Evolutionary conservation across 1,140 invertebrate genomes (phyloP).

Genomic region (Rhynchophorus ferrugineus): DNA sequence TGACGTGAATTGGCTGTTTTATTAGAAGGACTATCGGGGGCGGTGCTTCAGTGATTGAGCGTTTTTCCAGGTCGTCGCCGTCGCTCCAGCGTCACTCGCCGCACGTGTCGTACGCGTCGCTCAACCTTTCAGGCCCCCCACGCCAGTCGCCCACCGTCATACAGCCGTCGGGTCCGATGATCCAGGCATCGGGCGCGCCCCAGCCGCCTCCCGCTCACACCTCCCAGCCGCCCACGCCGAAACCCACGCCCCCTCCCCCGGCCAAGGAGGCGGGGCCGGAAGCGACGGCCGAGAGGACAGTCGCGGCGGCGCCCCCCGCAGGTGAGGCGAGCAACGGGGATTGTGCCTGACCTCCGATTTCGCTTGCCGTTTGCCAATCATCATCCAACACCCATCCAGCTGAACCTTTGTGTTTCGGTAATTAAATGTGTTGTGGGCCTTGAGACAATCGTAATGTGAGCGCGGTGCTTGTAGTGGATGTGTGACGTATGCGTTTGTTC

Average conservation of each 20-base stretch:
- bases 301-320: not conserved
- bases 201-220: slow-evolving; percentile 26
- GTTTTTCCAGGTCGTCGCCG: slow-evolving; percentile 23
- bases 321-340: slow-evolving; percentile 32
- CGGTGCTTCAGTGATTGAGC: too few species aligned
- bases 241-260: slow-evolving; percentile 18
- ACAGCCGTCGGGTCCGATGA: slow-evolving; percentile 37
- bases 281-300: not conserved
- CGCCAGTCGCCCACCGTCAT: slow-evolving; percentile 33
- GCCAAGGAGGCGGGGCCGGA: not conserved
- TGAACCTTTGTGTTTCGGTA: slow-evolving; percentile 35
- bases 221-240: slow-evolving; percentile 20
- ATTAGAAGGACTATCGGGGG: too few species aligned
- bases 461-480: too few species aligned
- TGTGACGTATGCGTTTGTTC: too few species aligned
- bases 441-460: too few species aligned
- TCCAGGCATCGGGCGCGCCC: slow-evolving; percentile 28
- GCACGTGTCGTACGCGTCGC: slow-evolving; percentile 26
- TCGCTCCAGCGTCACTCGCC: slow-evolving; percentile 37
- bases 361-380: slow-evolving; percentile 32
- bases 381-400: slow-evolving; percentile 19
- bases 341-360: slow-evolving; percentile 36
- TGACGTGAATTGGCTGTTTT: too few species aligned
- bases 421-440: slow-evolving; percentile 21
- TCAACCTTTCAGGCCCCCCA: slow-evolving; percentile 32